Base-by-base conservation (phyloP, 1,140 invertebrate genomes). In the Lethrus apterus region DNA sequence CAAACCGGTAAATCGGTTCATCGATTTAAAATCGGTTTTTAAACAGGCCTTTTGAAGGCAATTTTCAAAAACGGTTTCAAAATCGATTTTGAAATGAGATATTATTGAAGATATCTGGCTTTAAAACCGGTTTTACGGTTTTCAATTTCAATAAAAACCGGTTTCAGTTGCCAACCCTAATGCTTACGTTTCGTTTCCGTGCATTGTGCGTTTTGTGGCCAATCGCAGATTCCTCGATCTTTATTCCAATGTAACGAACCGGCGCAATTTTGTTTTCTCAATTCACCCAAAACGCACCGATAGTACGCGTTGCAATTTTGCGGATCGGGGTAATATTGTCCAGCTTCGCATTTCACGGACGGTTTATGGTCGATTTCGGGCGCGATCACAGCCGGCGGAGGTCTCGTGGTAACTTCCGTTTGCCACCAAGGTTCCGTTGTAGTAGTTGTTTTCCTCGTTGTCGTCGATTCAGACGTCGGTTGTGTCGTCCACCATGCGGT, bases 171-270 rank as follows among this genome's bases (percentile, higher is more conserved):
- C n/a, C n/a, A n/a, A n/a, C n/a, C n/a, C n/a, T n/a, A n/a, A n/a
- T n/a, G n/a, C 51, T 55, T 54, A 65, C 56, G 47, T 34, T 64
- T 14, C 40, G 63, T 24, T 64, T 47, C 50, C 64, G 70, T 68
- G 58, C 87, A 90, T 55, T 81, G 80, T 1, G 82, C 85, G 9
- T 70, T 69, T 11, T 68, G 68, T 2, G 86, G 86, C 86, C 86
- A 90, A 58, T 92, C 87, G 52, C 87, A 91, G 4, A 78, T 68
- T n/a, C 71, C 70, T 10, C 68, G 67, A 2, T 65, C 60, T 5
- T 66, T 61, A 54, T 88, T 86, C 86, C 86, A 92, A 57, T 90
- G 84, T n/a, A 90, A 62, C 21, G 84, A 84, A 1, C 80, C 77
- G 0, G 85, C 79, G 60, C 88, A 91, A 17, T 78, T 74, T 52